These are phyloP conservation scores for Argyresthia albistria DNA, from an alignment of 2,888 invertebrate genomes.

Conservation along the genomic window DNA sequence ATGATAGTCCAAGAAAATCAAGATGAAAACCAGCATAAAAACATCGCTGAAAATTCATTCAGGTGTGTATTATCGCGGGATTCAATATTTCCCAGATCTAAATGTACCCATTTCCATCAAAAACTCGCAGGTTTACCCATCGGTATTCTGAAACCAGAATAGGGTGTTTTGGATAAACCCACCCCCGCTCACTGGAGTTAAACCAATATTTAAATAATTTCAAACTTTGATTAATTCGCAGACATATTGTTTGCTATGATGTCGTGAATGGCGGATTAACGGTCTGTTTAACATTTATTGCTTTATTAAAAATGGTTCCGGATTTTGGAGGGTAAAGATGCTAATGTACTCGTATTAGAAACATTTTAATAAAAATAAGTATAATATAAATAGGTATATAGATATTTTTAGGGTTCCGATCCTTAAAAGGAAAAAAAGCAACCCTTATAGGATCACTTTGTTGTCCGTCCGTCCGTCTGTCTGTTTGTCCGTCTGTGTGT, in stretches of 20 bases:
- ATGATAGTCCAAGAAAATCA: not conserved
- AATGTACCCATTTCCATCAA: too few relatives aligned
- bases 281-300: slow-evolving; percentile 16
- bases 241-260: slow-evolving; percentile 63
- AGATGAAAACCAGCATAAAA: not conserved
- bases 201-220: slow-evolving; percentile 69
- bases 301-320: slow-evolving; percentile 7
- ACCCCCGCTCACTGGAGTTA: slow-evolving; percentile 65
- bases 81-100: too few relatives aligned
- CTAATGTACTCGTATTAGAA: too few relatives aligned
- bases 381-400: too few relatives aligned
- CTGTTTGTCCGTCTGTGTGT: too few relatives aligned
- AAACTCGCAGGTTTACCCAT: not conserved
- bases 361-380: too few relatives aligned
- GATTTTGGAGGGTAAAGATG: not conserved
- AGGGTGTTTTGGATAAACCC: slow-evolving; percentile 10
- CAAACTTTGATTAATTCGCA: slow-evolving; percentile 70
- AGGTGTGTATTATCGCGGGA: not conserved
- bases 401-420: too few relatives aligned
- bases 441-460: too few relatives aligned
- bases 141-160: not conserved
- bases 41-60: not conserved
- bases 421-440: too few relatives aligned
- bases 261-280: slow-evolving; percentile 31
- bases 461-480: too few relatives aligned